A percentile compares a stretch with the other conserved stretches of the same genome.
Conservation (phyloP, 1,140 invertebrate species). For the Drosophila navojoa region DNA sequence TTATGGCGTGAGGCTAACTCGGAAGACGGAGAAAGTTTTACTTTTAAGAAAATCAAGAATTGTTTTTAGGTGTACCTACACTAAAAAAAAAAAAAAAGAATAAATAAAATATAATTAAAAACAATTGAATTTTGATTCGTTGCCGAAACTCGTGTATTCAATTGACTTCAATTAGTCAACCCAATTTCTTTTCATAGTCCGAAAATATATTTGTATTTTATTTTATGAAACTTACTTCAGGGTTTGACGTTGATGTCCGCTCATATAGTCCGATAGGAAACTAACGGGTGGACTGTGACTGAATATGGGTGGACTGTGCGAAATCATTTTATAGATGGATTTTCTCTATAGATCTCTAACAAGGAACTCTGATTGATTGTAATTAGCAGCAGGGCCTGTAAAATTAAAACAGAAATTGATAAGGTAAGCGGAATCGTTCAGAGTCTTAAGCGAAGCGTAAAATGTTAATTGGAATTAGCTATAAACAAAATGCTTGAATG, state of each 20-base stretch:
- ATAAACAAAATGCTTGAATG: slow-evolving; percentile 46
- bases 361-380: slow-evolving; percentile 60
- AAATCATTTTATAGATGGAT: slow-evolving; percentile 85
- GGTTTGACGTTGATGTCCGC: slow-evolving; percentile 77
- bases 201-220: slow-evolving; percentile 20
- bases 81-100: slow-evolving; percentile 1
- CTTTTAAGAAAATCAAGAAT: neutral
- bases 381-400: slow-evolving; percentile 50
- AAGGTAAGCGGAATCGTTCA: slow-evolving; percentile 42
- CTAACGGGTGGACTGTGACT: slow-evolving; percentile 87
- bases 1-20: slow-evolving; percentile 23
- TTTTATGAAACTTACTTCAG: slow-evolving; percentile 66
- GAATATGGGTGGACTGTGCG: slow-evolving; percentile 89
- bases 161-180: slow-evolving; percentile 54
- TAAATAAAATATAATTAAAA: slow-evolving; percentile 14
- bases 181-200: slow-evolving; percentile 7
- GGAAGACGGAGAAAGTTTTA: slow-evolving; percentile 11
- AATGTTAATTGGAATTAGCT: slow-evolving; percentile 57
- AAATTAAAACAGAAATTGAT: slow-evolving; percentile 54
- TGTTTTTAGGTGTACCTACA: neutral
- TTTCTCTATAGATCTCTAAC: slow-evolving; percentile 59
- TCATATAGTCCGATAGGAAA: slow-evolving; percentile 86
- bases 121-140: slow-evolving; percentile 43
- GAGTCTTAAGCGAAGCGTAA: slow-evolving; percentile 30
- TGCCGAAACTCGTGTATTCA: slow-evolving; percentile 40